A percentile compares a stretch with the other conserved stretches of the same genome.
These are phyloP conservation scores for Zapornia atra DNA, from an alignment of 2,113 vertebrate genomes.

Conservation along the genomic window DNA sequence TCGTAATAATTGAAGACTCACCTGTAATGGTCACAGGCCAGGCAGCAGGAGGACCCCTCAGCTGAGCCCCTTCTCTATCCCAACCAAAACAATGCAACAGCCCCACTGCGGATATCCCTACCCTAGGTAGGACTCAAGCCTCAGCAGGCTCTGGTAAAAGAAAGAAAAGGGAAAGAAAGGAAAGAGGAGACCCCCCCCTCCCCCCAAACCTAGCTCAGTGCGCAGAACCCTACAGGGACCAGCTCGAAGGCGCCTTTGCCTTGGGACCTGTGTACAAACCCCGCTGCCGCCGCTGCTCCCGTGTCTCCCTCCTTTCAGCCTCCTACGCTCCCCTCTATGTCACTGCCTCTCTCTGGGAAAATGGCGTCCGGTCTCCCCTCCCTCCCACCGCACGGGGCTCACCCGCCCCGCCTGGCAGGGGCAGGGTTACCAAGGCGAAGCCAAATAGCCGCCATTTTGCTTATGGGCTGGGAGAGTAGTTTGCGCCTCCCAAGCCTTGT, in stretches of 20 bases:
- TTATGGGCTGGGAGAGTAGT: conserved; percentile 66
- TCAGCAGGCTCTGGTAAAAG: not conserved
- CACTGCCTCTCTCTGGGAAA: conserved; percentile 83
- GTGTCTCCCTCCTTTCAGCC: conserved; percentile 72
- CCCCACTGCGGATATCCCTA: conserved; percentile 86
- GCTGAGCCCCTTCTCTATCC: conserved; percentile 64
- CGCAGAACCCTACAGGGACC: conserved; percentile 11
- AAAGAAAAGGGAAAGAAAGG: not conserved
- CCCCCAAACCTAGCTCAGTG: conserved; percentile 1
- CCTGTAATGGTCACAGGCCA: conserved; percentile 91
- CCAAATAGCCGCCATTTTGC: conserved; percentile 78
- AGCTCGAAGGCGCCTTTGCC: conserved; percentile 30
- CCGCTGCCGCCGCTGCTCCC: conserved; percentile 62
- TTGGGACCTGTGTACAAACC: conserved; percentile 72
- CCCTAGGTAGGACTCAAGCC: conserved; percentile 27
- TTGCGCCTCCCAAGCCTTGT: not conserved
- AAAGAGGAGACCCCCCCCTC: conserved; percentile 46
- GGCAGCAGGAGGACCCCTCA: conserved; percentile 75
- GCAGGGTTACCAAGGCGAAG: conserved; percentile 77
- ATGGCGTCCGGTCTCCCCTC: conserved; percentile 78
- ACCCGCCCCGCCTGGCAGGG: conserved; percentile 81
- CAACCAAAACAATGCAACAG: conserved; percentile 87
- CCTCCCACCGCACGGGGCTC: conserved; percentile 77
- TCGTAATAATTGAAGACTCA: conserved; percentile 75
- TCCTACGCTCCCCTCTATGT: conserved; percentile 81